Percentiles rank a stretch among this genome's conserved stretches.
Conservation (phyloP, 2,888 invertebrate genomes). For the Hartigia nigra region DNA sequence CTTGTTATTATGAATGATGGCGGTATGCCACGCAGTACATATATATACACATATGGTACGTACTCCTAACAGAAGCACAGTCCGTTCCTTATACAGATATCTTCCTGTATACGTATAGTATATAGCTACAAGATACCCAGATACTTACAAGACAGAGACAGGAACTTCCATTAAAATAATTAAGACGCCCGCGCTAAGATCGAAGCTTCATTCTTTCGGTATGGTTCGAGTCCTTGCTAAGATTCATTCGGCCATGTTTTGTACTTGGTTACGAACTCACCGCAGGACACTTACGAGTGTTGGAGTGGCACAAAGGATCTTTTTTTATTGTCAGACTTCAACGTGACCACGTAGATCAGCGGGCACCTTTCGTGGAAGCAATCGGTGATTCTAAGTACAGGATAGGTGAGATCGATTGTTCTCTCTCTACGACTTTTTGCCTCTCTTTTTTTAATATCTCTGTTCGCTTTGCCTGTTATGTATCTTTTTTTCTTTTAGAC, state of each 20-base stretch:
- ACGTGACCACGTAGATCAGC: neutral
- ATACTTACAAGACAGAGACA: neutral
- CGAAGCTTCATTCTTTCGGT: neutral
- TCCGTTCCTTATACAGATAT: too few species aligned
- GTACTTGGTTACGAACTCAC: neutral
- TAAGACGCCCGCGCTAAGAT: neutral
- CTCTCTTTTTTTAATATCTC: neutral
- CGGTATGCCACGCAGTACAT: neutral
- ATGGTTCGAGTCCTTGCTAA: neutral
- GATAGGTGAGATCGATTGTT: neutral
- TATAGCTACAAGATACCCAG: neutral
- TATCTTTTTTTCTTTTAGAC: neutral
- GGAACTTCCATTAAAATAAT: slow-evolving; percentile 2
- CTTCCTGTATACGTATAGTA: too few species aligned
- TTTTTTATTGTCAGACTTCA: neutral
- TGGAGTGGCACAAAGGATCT: neutral
- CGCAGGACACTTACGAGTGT: neutral
- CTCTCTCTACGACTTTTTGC: neutral
- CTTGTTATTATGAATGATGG: slow-evolving; percentile 6
- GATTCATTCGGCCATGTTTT: neutral
- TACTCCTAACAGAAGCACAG: too few species aligned
- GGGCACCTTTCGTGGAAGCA: neutral
- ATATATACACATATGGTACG: neutral
- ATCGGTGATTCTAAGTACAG: neutral
- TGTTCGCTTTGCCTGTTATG: neutral